phyloP scores from a whole-genome alignment of 2,797 vertebrate genomes.

The Centroberyx gerrardi region DNA sequence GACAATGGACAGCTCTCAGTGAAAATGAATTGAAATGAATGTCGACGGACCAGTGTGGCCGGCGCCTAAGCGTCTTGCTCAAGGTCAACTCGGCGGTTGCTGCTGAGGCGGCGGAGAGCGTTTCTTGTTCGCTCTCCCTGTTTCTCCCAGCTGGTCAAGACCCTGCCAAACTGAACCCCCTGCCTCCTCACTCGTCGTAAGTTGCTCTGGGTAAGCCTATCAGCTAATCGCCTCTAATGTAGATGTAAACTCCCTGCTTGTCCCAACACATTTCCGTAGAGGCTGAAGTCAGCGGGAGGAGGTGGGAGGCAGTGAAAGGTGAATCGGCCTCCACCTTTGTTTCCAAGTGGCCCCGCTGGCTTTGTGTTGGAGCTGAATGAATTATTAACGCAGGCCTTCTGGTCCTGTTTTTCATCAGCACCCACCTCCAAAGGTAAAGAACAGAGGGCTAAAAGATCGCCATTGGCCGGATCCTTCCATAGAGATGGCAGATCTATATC shows the following conservation, averaged over 20 bases:
- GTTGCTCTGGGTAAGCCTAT: neutral
- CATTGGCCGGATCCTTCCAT: conserved; percentile 56
- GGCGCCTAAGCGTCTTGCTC: too few species aligned
- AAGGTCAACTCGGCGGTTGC: neutral
- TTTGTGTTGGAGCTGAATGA: conserved; percentile 86
- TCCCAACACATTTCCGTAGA: conserved; percentile 45
- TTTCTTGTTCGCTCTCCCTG: neutral
- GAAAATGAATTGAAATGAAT: too few species aligned
- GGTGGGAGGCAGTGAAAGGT: conserved; percentile 72
- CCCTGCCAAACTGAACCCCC: conserved; percentile 4
- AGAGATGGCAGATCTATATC: conserved; percentile 27
- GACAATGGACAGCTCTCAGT: too few species aligned
- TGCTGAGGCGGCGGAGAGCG: neutral
- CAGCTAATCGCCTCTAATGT: conserved; percentile 29
- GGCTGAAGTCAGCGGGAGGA: conserved; percentile 58
- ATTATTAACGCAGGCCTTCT: conserved; percentile 89
- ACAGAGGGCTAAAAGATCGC: conserved; percentile 53
- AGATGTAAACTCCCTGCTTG: conserved; percentile 43
- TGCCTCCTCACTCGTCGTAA: neutral
- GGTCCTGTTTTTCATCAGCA: conserved; percentile 82
- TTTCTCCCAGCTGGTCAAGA: neutral
- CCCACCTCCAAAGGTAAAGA: conserved; percentile 74
- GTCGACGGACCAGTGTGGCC: too few species aligned
- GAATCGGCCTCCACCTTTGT: conserved; percentile 78
- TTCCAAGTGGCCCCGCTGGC: conserved; percentile 76